Conservation (phyloP, 2,113 vertebrate species). For the Numenius arquata region DNA sequence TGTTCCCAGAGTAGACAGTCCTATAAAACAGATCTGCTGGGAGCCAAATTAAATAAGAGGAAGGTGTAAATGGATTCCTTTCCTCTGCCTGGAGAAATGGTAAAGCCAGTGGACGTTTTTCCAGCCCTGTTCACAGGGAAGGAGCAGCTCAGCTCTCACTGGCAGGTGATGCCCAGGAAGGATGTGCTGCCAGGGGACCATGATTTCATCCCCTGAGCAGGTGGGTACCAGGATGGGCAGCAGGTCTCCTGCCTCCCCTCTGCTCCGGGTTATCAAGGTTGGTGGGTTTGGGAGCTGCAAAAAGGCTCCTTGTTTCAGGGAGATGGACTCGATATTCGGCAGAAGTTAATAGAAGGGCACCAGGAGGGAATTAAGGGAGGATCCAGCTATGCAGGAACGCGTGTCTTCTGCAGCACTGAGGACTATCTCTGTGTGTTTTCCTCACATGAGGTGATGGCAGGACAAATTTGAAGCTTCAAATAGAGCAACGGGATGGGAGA, state of each 20-base stretch:
- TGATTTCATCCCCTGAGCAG: too few species aligned
- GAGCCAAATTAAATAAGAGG: slow-evolving; percentile 9
- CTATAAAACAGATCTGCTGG: slow-evolving; percentile 15
- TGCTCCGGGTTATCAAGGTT: not conserved
- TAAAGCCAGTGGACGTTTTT: not conserved
- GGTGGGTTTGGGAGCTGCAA: not conserved
- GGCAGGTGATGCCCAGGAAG: not conserved
- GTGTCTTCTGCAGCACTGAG: not conserved
- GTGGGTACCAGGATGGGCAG: not conserved
- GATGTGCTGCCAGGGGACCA: rapidly evolving
- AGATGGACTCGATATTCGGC: not conserved
- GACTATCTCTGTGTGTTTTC: not conserved
- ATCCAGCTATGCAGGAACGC: rapidly evolving
- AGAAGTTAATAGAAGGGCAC: not conserved
- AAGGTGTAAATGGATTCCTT: slow-evolving; percentile 23
- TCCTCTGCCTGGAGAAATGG: not conserved
- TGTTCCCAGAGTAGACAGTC: not conserved
- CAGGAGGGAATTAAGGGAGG: not conserved
- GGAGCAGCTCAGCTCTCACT: not conserved
- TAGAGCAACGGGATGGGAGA: not conserved
- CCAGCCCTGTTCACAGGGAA: not conserved
- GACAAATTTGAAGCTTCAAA: not conserved
- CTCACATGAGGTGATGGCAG: not conserved
- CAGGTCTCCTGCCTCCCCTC: not conserved
- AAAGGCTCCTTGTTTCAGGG: not conserved